Percentiles rank a stretch among this genome's conserved stretches.
Evolutionary conservation across 1,140 invertebrate genomes (phyloP).

Genomic region (Penaeus indicus): DNA sequence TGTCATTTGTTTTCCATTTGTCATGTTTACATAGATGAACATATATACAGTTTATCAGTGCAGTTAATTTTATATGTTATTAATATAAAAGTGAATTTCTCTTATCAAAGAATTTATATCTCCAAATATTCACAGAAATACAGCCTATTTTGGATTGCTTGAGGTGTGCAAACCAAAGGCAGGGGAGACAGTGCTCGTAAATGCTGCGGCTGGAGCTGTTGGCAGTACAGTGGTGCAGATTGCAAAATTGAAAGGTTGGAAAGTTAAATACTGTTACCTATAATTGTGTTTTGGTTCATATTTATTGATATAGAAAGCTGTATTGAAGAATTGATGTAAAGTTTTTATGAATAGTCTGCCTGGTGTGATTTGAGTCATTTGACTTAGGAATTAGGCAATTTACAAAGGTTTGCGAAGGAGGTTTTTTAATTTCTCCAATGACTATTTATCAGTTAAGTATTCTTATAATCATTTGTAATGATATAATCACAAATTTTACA

Average conservation of each 20-base stretch:
- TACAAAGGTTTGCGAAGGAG: no score
- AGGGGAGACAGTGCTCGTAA: slow-evolving; percentile 79
- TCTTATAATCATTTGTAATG: no score
- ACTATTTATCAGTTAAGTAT: no score
- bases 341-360: no score
- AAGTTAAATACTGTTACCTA: not conserved
- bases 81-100: no score
- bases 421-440: no score
- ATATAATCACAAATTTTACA: no score
- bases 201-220: slow-evolving; percentile 73
- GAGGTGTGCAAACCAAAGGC: slow-evolving; percentile 78
- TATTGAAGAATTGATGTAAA: no score
- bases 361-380: no score
- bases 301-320: no score
- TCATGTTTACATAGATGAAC: slow-evolving; percentile 67
- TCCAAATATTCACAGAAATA: slow-evolving; percentile 72
- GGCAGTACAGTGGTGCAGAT: slow-evolving; percentile 82
- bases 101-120: not conserved
- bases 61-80: slow-evolving; percentile 64
- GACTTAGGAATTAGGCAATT: no score
- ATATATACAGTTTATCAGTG: slow-evolving; percentile 75
- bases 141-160: slow-evolving; percentile 81
- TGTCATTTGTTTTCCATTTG: not conserved
- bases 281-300: no score
- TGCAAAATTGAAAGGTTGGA: slow-evolving; percentile 75